Evolutionary conservation across 2,888 invertebrate genomes (phyloP).

Genomic region (Oscheius sp.): DNA sequence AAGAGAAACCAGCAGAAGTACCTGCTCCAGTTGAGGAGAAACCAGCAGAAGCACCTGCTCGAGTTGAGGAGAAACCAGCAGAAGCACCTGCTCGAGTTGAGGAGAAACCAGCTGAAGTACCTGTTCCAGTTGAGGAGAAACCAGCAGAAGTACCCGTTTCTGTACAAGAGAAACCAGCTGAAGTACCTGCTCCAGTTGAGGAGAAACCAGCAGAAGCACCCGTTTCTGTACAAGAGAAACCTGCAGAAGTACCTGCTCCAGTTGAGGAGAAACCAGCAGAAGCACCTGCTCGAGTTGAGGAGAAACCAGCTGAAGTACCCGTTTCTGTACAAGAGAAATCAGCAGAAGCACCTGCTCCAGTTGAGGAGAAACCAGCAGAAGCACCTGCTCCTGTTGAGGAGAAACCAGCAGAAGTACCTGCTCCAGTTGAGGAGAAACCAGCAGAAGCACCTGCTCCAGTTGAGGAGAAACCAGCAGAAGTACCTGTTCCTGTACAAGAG

Average conservation of each 20-base stretch:
- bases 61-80: slow-evolving; percentile 2
- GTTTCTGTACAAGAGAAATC: slow-evolving; percentile 4
- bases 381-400: not conserved
- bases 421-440: slow-evolving; percentile 23
- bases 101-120: not conserved
- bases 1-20: not conserved
- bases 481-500: not conserved
- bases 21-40: not conserved
- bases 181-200: slow-evolving; percentile 2
- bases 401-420: not conserved
- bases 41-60: not conserved
- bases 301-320: not conserved
- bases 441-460: slow-evolving; percentile 12
- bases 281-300: slow-evolving; percentile 8
- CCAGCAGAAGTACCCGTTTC: slow-evolving; percentile 12
- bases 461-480: not conserved
- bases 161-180: not conserved
- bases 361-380: slow-evolving; percentile 28
- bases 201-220: not conserved
- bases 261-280: slow-evolving; percentile 4
- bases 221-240: not conserved
- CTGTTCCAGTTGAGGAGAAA: not conserved
- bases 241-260: not conserved
- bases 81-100: slow-evolving; percentile 1
- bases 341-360: not conserved